These are phyloP conservation scores for Eupithecia inturbata DNA, from an alignment of 2,888 invertebrate species.

Conservation along the genomic window DNA sequence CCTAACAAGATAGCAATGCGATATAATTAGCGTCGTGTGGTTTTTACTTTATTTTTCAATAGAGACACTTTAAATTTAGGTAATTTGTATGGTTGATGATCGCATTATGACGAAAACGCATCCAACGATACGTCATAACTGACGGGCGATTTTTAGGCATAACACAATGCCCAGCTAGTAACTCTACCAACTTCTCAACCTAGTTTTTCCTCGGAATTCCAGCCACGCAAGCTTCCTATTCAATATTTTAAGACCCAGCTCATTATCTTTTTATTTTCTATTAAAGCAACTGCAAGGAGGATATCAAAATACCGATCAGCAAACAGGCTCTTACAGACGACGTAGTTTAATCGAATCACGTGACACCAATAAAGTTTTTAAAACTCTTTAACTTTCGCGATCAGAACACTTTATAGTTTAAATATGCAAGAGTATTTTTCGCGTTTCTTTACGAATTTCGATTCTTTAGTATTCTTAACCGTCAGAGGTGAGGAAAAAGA, in stretches of 20 bases:
- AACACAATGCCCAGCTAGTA: neutral
- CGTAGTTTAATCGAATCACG: neutral
- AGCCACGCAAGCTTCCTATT: neutral
- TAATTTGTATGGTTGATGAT: too few relatives aligned
- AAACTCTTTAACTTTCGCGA: neutral
- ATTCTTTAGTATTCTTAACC: neutral
- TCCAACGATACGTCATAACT: too few relatives aligned
- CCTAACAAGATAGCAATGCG: too few relatives aligned
- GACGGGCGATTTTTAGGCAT: too few relatives aligned
- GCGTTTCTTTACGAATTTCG: neutral
- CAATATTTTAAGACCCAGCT: neutral
- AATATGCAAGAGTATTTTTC: neutral
- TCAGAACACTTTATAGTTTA: neutral
- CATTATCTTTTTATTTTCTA: conserved; percentile 3
- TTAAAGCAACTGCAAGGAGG: neutral
- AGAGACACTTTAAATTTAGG: too few relatives aligned
- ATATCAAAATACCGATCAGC: neutral
- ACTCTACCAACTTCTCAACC: neutral
- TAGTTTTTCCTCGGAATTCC: neutral
- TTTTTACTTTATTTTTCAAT: too few relatives aligned
- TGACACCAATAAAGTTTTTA: neutral
- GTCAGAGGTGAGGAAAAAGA: neutral
- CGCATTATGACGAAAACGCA: too few relatives aligned
- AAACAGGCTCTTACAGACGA: neutral
- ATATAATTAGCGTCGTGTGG: too few relatives aligned